Conservation (phyloP, 1,140 invertebrate genomes). For the Nasonia giraulti region DNA sequence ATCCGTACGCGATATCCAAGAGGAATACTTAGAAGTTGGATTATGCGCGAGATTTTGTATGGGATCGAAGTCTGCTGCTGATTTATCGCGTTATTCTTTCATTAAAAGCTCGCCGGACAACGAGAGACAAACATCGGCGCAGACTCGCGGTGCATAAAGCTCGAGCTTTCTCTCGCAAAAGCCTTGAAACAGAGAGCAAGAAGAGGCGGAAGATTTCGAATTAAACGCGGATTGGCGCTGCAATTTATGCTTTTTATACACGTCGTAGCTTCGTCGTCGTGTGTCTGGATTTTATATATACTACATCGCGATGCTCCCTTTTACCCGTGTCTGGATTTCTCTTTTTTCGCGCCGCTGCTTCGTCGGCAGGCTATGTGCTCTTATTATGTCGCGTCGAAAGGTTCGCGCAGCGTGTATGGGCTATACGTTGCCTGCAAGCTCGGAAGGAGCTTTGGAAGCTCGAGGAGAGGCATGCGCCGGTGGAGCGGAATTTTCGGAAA, state of each 20-base stretch:
- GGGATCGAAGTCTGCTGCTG: background rate
- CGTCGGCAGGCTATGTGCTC: background rate
- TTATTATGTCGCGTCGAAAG: background rate
- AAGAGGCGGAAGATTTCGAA: background rate
- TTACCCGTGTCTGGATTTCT: conserved; percentile 7
- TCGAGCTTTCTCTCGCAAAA: too few relatives aligned
- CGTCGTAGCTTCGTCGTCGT: background rate
- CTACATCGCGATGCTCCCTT: conserved; percentile 28
- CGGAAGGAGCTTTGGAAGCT: background rate
- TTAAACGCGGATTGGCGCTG: conserved; percentile 19
- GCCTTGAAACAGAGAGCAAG: too few relatives aligned
- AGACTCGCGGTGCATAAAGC: too few relatives aligned
- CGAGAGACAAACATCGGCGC: background rate
- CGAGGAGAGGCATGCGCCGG: background rate
- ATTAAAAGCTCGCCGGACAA: background rate
- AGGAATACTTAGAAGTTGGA: conserved; percentile 9
- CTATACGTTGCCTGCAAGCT: background rate
- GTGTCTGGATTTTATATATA: conserved; percentile 13
- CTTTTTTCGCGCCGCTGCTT: background rate
- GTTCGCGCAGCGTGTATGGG: background rate
- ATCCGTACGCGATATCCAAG: background rate
- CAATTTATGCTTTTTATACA: conserved; percentile 37
- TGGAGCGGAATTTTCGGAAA: background rate
- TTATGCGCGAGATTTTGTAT: background rate
- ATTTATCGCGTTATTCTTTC: background rate